phyloP scores from a whole-genome alignment of 2,797 vertebrate genomes.

The Saxicola maurus region DNA sequence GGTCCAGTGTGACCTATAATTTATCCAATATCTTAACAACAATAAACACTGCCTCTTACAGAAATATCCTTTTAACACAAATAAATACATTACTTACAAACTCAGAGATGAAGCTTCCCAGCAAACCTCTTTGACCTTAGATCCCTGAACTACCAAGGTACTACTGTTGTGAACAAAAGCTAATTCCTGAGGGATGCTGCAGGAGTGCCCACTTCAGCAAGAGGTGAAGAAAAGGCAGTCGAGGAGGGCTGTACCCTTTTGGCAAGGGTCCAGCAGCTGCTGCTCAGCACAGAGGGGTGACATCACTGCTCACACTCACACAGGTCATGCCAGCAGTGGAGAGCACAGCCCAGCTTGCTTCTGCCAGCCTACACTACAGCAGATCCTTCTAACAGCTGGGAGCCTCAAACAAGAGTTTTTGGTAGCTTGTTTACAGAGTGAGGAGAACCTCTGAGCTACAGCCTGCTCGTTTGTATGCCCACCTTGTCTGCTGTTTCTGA shows the following conservation, averaged over 20 bases:
- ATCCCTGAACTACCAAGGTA: background rate
- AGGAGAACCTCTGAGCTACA: background rate
- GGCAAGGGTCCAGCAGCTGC: background rate
- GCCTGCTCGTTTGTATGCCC: fast-evolving
- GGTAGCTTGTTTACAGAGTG: background rate
- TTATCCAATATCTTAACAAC: background rate
- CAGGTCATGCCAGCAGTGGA: background rate
- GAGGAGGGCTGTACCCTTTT: background rate
- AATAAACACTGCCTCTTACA: background rate
- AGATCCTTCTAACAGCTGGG: background rate
- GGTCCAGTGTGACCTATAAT: background rate
- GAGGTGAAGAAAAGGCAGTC: fast-evolving
- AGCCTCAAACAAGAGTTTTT: background rate
- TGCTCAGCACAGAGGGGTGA: fast-evolving
- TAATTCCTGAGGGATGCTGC: background rate
- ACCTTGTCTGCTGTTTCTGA: background rate
- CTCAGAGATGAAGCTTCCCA: background rate
- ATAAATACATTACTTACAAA: background rate
- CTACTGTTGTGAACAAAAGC: background rate
- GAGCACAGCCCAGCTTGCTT: background rate
- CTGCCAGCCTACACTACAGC: fast-evolving
- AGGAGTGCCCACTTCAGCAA: background rate
- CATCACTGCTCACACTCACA: background rate
- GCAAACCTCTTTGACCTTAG: background rate
- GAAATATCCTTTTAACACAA: background rate